A percentile compares a stretch with the other conserved stretches of the same genome.
These are phyloP conservation scores for Magallana angulata DNA, from an alignment of 1,140 invertebrate genomes.

Conservation along the genomic window DNA sequence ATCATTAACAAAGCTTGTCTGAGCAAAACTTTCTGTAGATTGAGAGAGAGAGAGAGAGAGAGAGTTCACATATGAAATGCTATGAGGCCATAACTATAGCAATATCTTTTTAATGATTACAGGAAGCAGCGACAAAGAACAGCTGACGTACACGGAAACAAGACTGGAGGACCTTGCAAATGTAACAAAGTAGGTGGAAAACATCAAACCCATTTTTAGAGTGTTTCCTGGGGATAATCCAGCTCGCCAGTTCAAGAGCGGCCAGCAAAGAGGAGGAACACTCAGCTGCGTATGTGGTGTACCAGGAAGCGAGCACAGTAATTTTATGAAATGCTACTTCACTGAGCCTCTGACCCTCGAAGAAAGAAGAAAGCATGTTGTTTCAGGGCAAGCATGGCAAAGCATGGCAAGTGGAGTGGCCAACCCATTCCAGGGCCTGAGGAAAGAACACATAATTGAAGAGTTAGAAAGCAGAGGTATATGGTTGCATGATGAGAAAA, in stretches of 20 bases:
- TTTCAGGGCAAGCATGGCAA: background rate
- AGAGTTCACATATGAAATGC: no score
- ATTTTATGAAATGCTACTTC: background rate
- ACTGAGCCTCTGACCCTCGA: background rate
- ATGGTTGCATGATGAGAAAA: background rate
- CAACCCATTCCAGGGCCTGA: background rate
- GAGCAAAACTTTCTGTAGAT: no score
- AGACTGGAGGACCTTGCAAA: background rate
- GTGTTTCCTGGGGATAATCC: slow-evolving; percentile 40
- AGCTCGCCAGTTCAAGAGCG: slow-evolving; percentile 42
- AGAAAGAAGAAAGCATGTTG: slow-evolving; percentile 16
- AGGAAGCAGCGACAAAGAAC: slow-evolving; percentile 18
- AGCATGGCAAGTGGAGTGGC: background rate
- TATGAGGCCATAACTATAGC: no score
- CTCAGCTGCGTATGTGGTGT: slow-evolving; percentile 41
- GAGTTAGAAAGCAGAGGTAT: slow-evolving; percentile 22
- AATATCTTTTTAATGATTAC: background rate
- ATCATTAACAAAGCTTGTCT: no score
- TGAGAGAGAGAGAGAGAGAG: no score
- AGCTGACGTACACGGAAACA: background rate
- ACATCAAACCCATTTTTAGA: background rate
- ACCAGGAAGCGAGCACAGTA: background rate
- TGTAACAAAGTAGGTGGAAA: background rate
- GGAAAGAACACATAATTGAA: background rate
- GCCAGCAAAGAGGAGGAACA: slow-evolving; percentile 46